A percentile compares a stretch with the other conserved stretches of the same genome.
These are phyloP conservation scores for Oscheius myriophilus DNA, from an alignment of 2,888 invertebrate species.

Conservation along the genomic window DNA sequence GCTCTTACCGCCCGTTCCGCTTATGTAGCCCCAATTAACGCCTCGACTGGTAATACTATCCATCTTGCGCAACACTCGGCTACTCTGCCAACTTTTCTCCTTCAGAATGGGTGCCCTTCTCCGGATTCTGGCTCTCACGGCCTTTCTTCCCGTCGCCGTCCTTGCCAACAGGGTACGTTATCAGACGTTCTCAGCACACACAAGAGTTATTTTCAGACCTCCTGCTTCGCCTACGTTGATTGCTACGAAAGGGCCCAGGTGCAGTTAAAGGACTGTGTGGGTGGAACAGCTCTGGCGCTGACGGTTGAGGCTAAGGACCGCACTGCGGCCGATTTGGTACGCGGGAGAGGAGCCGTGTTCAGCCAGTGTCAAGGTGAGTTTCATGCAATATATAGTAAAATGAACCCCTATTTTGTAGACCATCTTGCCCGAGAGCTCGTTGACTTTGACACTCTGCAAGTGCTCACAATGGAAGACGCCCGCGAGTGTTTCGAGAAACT, in stretches of 20 bases:
- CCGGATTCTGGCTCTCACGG: constrained; percentile 1
- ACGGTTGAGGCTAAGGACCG: constrained; percentile 48
- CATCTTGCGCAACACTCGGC: neutral
- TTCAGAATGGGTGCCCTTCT: constrained; percentile 4
- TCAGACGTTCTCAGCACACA: neutral
- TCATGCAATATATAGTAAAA: no score
- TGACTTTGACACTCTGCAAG: constrained; percentile 56
- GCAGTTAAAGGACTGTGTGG: constrained; percentile 48
- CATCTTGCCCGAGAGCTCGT: constrained; percentile 47
- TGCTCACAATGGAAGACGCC: constrained; percentile 53
- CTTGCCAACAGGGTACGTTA: constrained; percentile 21
- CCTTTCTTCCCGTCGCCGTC: neutral
- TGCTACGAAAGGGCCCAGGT: constrained; percentile 43
- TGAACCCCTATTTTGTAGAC: constrained; percentile 29
- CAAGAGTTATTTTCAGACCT: no score
- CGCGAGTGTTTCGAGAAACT: constrained; percentile 55
- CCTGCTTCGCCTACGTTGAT: constrained; percentile 51
- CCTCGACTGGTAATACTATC: constrained; percentile 19
- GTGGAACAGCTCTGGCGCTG: constrained; percentile 44
- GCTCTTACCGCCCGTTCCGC: neutral
- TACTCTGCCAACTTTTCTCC: neutral
- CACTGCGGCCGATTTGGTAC: constrained; percentile 39
- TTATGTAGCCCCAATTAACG: neutral
- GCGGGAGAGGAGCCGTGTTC: constrained; percentile 43
- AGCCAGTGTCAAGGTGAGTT: constrained; percentile 46